phyloP scores from a whole-genome alignment of 2,888 invertebrate genomes.

The Athalia cordata region DNA sequence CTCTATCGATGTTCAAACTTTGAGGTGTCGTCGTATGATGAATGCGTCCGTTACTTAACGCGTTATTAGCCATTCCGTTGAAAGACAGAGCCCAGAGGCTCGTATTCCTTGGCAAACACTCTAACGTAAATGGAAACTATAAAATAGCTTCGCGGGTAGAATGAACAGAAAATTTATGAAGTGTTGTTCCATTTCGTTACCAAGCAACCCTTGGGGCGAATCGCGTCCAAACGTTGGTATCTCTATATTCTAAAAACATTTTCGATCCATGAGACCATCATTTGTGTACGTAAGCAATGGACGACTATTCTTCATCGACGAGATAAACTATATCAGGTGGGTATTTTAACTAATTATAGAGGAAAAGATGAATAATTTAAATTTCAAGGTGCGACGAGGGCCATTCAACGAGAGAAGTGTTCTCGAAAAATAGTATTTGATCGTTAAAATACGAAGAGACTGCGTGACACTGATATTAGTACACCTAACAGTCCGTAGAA shows the following conservation, averaged over 20 bases:
- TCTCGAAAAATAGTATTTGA: neutral
- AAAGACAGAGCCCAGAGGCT: neutral
- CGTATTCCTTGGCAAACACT: neutral
- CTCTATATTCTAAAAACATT: neutral
- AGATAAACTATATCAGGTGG: too few relatives aligned
- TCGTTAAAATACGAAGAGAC: neutral
- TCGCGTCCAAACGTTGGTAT: neutral
- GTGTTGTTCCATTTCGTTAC: slow-evolving; percentile 38
- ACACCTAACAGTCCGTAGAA: neutral
- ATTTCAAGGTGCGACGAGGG: too few relatives aligned
- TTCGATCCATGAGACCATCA: neutral
- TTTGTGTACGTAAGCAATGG: too few relatives aligned
- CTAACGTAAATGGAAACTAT: neutral
- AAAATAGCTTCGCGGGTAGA: neutral
- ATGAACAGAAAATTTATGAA: neutral
- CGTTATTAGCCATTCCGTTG: slow-evolving; percentile 63
- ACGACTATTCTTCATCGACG: too few relatives aligned
- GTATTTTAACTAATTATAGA: too few relatives aligned
- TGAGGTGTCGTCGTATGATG: slow-evolving; percentile 60
- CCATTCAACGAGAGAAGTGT: neutral
- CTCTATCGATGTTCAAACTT: slow-evolving; percentile 58
- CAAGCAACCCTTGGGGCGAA: slow-evolving; percentile 26
- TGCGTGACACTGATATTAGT: neutral
- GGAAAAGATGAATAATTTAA: too few relatives aligned
- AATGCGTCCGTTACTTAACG: slow-evolving; percentile 65